Conservation (phyloP, 1,140 invertebrate species). For the Atta texana region DNA sequence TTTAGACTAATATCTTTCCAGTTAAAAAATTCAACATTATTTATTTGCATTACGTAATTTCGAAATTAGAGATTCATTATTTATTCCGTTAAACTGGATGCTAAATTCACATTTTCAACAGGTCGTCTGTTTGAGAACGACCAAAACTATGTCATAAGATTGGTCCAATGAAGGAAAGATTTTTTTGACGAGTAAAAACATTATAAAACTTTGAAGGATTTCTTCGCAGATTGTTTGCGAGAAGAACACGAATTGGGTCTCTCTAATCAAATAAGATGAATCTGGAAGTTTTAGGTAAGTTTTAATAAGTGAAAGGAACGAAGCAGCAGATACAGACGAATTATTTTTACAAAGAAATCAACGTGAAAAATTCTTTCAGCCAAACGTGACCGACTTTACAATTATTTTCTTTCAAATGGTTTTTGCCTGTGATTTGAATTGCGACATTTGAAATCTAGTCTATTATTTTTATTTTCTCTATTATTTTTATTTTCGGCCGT, state of each 20-base stretch:
- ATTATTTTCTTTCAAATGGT: slow-evolving; percentile 62
- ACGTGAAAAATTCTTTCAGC: slow-evolving; percentile 38
- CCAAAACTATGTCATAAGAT: neutral
- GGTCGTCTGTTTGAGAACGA: slow-evolving; percentile 17
- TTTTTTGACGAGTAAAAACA: neutral
- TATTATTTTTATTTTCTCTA: too few relatives aligned
- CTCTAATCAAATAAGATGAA: slow-evolving; percentile 49
- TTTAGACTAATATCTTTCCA: neutral
- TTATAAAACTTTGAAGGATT: slow-evolving; percentile 35
- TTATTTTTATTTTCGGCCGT: slow-evolving; percentile 33
- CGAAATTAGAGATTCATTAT: neutral
- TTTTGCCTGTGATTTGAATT: slow-evolving; percentile 53
- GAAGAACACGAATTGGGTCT: slow-evolving; percentile 36
- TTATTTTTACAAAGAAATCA: slow-evolving; percentile 66
- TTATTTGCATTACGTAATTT: neutral
- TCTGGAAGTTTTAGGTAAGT: neutral
- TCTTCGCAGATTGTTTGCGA: neutral
- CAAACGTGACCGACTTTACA: slow-evolving; percentile 51
- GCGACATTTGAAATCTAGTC: slow-evolving; percentile 31
- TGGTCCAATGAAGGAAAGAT: neutral
- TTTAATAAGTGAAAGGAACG: slow-evolving; percentile 1
- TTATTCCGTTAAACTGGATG: neutral
- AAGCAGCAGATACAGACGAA: slow-evolving; percentile 50
- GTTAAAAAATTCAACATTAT: neutral
- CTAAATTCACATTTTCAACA: slow-evolving; percentile 31